These are phyloP conservation scores for Eidolon helvum DNA, from an alignment of 2,113 vertebrate species.

Conservation along the genomic window DNA sequence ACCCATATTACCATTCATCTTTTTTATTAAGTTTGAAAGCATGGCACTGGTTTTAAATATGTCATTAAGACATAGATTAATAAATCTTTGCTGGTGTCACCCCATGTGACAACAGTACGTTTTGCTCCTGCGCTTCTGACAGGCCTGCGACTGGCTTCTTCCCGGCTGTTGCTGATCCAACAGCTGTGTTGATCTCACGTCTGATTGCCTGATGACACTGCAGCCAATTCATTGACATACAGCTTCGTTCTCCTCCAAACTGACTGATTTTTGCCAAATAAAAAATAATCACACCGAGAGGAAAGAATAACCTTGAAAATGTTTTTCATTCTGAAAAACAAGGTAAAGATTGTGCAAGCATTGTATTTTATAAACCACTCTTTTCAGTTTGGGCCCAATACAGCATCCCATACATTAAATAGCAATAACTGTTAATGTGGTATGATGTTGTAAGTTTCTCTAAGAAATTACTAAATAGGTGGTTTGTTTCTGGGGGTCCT, in stretches of 20 bases:
- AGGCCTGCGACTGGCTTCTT: background rate
- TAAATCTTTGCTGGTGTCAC: constrained; percentile 37
- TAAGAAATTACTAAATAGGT: background rate
- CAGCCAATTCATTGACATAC: constrained; percentile 35
- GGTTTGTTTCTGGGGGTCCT: background rate
- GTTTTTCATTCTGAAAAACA: background rate
- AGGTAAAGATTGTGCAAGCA: background rate
- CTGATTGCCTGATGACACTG: constrained; percentile 70
- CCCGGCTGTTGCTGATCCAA: background rate
- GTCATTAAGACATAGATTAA: constrained; percentile 47
- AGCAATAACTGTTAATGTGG: background rate
- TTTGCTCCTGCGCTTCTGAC: background rate
- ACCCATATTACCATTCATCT: background rate
- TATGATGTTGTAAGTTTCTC: background rate
- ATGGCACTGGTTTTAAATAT: constrained; percentile 18
- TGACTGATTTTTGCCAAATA: constrained; percentile 68
- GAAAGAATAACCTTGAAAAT: constrained; percentile 58
- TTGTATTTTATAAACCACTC: background rate
- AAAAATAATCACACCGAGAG: constrained; percentile 62
- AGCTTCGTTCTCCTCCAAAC: constrained; percentile 57
- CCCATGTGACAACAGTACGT: background rate
- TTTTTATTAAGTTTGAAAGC: constrained; percentile 12
- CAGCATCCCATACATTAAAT: background rate
- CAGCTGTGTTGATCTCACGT: constrained; percentile 68
- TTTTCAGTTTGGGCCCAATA: background rate